Evolutionary conservation across 2,888 invertebrate genomes (phyloP).

Genomic region (Hymenopus coronatus): DNA sequence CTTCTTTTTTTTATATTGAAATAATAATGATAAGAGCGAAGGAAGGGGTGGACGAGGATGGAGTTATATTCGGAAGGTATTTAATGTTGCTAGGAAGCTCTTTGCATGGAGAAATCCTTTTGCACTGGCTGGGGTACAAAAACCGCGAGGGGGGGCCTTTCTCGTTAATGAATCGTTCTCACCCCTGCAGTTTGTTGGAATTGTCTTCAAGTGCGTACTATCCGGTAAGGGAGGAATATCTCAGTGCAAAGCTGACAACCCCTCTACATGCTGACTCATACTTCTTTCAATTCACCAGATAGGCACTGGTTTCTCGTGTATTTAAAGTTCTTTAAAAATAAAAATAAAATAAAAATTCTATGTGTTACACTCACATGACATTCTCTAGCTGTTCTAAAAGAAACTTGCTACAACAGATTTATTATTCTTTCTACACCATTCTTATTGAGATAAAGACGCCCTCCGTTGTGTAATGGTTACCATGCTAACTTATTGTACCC

Average conservation of each 20-base stretch:
- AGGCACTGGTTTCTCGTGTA: no score
- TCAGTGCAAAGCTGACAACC: neutral
- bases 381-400: no score
- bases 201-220: neutral
- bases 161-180: neutral
- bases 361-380: no score
- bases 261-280: no score
- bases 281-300: no score
- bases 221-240: neutral
- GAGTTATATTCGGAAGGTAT: neutral
- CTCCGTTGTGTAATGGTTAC: no score
- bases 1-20: neutral
- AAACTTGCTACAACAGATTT: no score
- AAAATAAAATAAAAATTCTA: no score
- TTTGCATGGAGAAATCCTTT: neutral
- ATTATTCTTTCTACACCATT: no score
- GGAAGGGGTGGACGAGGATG: neutral
- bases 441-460: no score
- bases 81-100: neutral
- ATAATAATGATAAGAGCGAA: neutral
- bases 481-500: no score
- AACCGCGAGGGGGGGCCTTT: neutral
- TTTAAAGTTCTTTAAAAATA: no score
- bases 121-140: neutral
- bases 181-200: neutral